Evolutionary conservation across 2,888 invertebrate genomes (phyloP).

Genomic region (Horisme vitalbata): DNA sequence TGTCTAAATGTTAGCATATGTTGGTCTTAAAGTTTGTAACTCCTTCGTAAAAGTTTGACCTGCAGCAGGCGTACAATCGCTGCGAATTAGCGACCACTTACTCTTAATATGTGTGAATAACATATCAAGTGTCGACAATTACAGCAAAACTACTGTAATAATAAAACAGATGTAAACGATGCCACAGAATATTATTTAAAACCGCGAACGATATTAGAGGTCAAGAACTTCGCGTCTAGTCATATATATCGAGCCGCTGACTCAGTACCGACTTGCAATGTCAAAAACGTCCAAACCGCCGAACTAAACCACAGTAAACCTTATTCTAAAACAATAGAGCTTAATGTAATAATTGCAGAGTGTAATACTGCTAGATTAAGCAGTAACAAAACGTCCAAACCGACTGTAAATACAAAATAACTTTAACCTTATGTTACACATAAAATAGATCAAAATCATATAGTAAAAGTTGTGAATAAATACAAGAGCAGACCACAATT

Average conservation of each 20-base stretch:
- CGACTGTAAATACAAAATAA: constrained; percentile 5
- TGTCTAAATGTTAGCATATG: too few species aligned
- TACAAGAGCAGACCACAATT: constrained; percentile 39
- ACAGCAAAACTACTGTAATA: constrained; percentile 35
- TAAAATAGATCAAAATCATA: constrained; percentile 21
- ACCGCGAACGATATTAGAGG: constrained; percentile 51
- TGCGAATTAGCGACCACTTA: constrained; percentile 14
- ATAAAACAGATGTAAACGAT: constrained; percentile 34
- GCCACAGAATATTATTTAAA: constrained; percentile 26
- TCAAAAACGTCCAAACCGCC: constrained; percentile 12
- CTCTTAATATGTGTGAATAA: constrained; percentile 21
- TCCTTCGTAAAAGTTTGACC: not conserved
- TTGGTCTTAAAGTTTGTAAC: too few species aligned
- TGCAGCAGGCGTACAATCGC: constrained; percentile 8
- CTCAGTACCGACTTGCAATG: constrained; percentile 41
- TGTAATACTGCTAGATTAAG: constrained; percentile 12
- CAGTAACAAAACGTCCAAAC: constrained; percentile 33
- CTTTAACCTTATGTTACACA: constrained; percentile 21
- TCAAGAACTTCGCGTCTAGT: constrained; percentile 70
- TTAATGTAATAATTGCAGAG: not conserved
- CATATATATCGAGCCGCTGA: constrained; percentile 67
- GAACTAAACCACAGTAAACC: constrained; percentile 1
- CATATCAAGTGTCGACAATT: constrained; percentile 21
- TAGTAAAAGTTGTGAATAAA: constrained; percentile 15
- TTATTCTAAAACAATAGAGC: constrained; percentile 2